phyloP scores from a whole-genome alignment of 2,113 vertebrate genomes.

The Paramormyrops kingsleyae region DNA sequence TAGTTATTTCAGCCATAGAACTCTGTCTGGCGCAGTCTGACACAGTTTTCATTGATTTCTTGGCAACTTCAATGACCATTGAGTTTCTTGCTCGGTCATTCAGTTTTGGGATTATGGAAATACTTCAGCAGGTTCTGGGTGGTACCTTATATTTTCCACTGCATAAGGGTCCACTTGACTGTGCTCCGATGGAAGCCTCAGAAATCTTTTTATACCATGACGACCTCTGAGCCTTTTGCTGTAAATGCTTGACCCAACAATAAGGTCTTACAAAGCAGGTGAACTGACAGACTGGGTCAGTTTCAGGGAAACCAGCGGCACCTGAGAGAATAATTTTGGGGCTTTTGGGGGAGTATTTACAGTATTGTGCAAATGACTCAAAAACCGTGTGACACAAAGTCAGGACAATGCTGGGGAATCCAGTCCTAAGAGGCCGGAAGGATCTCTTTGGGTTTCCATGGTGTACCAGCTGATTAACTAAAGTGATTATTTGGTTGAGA shows the following conservation, averaged over 20 bases:
- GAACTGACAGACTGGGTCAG: neutral
- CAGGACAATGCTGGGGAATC: neutral
- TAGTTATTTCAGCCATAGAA: neutral
- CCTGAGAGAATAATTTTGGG: neutral
- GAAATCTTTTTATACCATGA: neutral
- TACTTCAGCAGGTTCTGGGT: neutral
- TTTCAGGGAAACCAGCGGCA: neutral
- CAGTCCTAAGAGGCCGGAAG: neutral
- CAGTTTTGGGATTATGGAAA: neutral
- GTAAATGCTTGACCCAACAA: neutral
- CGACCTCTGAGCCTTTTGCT: neutral
- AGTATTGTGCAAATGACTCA: neutral
- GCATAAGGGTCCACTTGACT: neutral
- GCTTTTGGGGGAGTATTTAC: neutral
- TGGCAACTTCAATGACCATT: neutral
- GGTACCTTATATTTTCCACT: neutral
- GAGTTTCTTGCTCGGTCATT: neutral
- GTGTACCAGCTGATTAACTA: neutral
- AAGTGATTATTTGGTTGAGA: neutral
- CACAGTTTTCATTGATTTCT: neutral
- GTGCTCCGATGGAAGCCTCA: neutral
- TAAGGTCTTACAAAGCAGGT: neutral
- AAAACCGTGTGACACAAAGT: neutral
- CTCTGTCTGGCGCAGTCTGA: neutral
- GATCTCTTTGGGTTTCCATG: neutral